A percentile compares a stretch with the other conserved stretches of the same genome.
Conservation (phyloP, 2,113 vertebrate species). For the Phaethornis superciliosus region DNA sequence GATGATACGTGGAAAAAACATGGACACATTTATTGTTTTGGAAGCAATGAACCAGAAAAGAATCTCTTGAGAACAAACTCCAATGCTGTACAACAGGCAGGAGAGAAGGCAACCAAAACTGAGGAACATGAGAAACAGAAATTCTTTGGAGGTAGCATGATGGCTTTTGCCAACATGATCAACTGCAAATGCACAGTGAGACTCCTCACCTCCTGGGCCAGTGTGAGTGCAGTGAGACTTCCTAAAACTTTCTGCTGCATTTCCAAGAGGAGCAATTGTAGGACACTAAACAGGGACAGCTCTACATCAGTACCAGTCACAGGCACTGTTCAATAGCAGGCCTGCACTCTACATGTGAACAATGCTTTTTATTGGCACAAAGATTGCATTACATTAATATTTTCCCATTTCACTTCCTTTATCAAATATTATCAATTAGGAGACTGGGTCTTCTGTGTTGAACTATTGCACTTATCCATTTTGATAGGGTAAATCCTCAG, state of each 20-base stretch:
- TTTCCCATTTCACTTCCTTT: background rate
- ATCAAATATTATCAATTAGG: background rate
- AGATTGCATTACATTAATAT: background rate
- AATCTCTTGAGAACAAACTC: background rate
- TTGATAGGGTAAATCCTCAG: background rate
- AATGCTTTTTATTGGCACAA: background rate
- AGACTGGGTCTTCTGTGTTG: background rate
- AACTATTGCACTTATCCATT: background rate
- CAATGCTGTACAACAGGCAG: background rate
- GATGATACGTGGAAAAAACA: background rate
- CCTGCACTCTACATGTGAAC: background rate
- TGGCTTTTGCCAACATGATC: background rate
- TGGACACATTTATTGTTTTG: background rate
- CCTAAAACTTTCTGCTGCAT: background rate
- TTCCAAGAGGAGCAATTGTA: background rate
- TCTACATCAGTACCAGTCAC: background rate
- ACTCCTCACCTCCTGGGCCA: background rate
- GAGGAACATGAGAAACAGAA: conserved; percentile 8
- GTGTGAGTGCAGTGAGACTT: background rate
- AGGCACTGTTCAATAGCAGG: background rate
- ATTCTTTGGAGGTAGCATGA: background rate
- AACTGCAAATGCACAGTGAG: background rate
- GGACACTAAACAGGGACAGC: background rate
- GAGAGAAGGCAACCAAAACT: background rate
- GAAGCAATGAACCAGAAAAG: background rate